Evolutionary conservation across 2,113 vertebrate species (phyloP).

Genomic region (Cnemophilus loriae): DNA sequence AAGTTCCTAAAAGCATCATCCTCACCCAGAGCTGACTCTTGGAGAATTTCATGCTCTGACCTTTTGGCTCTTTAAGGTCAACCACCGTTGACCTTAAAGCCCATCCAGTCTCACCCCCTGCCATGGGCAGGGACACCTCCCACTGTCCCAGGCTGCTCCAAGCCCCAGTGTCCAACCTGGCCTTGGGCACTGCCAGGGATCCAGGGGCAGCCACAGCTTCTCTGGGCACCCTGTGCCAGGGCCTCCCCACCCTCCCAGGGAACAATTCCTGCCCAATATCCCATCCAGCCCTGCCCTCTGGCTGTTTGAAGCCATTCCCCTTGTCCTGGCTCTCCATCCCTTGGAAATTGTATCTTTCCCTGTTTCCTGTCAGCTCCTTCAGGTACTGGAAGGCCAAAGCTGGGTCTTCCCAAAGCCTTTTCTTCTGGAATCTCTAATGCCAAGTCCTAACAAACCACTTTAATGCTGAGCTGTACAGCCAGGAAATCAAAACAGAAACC

Average conservation of each 20-base stretch:
- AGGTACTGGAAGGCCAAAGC: background rate
- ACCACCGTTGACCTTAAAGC: rapidly evolving
- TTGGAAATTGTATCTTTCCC: background rate
- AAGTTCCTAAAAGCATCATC: background rate
- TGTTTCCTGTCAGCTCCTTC: background rate
- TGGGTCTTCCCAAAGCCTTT: background rate
- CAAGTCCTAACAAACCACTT: background rate
- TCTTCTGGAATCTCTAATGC: background rate
- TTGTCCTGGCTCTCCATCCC: background rate
- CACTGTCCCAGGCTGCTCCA: background rate
- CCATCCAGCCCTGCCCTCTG: rapidly evolving
- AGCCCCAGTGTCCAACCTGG: background rate
- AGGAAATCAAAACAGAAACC: background rate
- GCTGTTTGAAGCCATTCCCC: background rate
- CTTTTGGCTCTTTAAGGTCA: too few species aligned
- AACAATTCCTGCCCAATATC: background rate
- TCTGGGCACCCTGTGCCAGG: background rate
- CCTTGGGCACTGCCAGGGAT: background rate
- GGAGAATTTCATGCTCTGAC: background rate
- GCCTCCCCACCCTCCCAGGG: rapidly evolving
- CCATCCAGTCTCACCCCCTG: rapidly evolving
- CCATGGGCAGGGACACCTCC: background rate
- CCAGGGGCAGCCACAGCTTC: background rate
- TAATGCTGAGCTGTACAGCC: background rate
- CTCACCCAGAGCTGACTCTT: background rate